Conservation (phyloP, 1,140 invertebrate genomes). For the Bombus haemorrhoidalis region DNA sequence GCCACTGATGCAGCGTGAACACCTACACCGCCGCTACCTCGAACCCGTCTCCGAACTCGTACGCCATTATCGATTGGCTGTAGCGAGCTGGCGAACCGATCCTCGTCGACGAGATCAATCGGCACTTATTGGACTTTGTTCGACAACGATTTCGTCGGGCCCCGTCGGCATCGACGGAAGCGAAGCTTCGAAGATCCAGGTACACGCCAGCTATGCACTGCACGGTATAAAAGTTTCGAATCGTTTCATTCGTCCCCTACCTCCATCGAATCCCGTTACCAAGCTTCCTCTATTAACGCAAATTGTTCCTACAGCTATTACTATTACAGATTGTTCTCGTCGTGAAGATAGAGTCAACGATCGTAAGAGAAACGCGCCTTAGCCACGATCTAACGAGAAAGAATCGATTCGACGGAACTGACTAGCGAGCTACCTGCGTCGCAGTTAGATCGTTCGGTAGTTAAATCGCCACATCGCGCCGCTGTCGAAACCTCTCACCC, state of each 20-base stretch:
- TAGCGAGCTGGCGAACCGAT: accelerated
- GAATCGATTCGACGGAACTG: too few species aligned
- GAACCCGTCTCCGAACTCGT: not conserved
- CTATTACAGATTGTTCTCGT: accelerated
- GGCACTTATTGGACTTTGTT: not conserved
- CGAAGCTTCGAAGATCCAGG: accelerated
- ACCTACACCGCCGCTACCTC: not conserved
- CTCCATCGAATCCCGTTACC: accelerated
- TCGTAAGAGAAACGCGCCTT: too few species aligned
- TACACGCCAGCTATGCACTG: too few species aligned
- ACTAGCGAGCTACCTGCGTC: too few species aligned
- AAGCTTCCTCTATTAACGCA: too few species aligned
- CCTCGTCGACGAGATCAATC: not conserved
- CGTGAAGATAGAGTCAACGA: too few species aligned
- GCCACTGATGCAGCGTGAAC: slow-evolving; percentile 30
- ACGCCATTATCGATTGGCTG: not conserved
- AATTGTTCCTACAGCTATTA: too few species aligned
- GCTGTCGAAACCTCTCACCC: too few species aligned
- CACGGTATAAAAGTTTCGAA: too few species aligned
- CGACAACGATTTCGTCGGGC: not conserved
- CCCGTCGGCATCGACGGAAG: too few species aligned
- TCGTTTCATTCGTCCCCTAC: too few species aligned
- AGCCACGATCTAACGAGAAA: too few species aligned
- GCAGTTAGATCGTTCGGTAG: not conserved
- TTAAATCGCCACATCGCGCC: not conserved